Conservation (phyloP, 2,888 invertebrate genomes). For the Selenia dentaria region DNA sequence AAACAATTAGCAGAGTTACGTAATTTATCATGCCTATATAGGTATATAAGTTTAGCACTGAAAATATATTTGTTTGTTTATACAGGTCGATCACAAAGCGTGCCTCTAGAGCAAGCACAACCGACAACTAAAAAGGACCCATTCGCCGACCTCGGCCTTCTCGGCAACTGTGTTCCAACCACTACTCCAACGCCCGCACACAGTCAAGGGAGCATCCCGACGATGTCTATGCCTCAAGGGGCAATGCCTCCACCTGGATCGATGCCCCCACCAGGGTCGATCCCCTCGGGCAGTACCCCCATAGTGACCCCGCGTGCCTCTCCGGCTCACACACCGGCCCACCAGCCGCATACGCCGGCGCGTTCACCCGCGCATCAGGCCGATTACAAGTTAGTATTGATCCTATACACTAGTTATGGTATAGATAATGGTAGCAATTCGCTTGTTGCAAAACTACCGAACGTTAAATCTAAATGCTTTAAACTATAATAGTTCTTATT, state of each 20-base stretch:
- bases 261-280: slow-evolving; percentile 30
- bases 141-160: slow-evolving; percentile 88
- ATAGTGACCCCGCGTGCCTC: slow-evolving; percentile 60
- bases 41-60: no score
- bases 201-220: slow-evolving; percentile 19
- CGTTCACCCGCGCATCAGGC: slow-evolving; percentile 74
- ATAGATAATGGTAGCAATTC: no score
- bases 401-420: no score
- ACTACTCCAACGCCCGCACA: slow-evolving; percentile 8
- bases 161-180: slow-evolving; percentile 44
- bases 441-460: no score
- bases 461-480: no score
- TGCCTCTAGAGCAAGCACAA: slow-evolving; percentile 74
- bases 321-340: slow-evolving; percentile 65
- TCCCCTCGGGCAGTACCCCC: slow-evolving; percentile 42
- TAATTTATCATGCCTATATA: no score
- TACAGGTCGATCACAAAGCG: slow-evolving; percentile 62
- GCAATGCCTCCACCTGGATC: slow-evolving; percentile 27
- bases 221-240: slow-evolving; percentile 9
- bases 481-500: no score
- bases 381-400: slow-evolving; percentile 66
- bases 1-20: no score
- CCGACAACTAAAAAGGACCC: slow-evolving; percentile 85
- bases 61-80: no score
- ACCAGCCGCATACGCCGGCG: slow-evolving; percentile 57